These are phyloP conservation scores for Potorous gilbertii DNA, from an alignment of 2,797 vertebrate species.

Conservation along the genomic window DNA sequence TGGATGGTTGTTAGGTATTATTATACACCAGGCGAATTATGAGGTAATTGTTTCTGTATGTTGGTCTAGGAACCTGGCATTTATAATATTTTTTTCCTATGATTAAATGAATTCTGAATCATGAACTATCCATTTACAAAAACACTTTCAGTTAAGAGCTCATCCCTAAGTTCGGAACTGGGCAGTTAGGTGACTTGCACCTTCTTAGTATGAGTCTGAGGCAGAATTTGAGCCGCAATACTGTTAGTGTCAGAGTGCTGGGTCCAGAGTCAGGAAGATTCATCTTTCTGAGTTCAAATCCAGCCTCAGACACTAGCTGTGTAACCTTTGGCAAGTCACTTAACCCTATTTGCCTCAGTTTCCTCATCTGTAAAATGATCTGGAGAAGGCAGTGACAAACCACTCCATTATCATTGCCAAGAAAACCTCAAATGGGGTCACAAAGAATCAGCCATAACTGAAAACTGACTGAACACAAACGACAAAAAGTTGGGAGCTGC, in stretches of 20 bases:
- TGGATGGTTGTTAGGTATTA: not conserved
- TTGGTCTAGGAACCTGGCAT: not conserved
- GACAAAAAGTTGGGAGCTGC: slow-evolving; percentile 34
- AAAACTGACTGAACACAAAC: no score
- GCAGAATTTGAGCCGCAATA: not conserved
- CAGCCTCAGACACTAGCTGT: not conserved
- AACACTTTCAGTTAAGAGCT: not conserved
- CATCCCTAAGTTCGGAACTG: slow-evolving; percentile 13
- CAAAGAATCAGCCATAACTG: no score
- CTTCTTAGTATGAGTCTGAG: not conserved
- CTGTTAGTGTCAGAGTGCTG: not conserved
- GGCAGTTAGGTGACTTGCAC: not conserved
- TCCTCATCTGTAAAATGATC: not conserved
- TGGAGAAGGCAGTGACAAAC: not conserved
- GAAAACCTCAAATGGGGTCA: not conserved
- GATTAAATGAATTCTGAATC: not conserved
- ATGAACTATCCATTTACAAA: not conserved
- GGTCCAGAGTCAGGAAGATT: not conserved
- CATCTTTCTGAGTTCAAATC: not conserved
- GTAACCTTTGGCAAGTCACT: not conserved
- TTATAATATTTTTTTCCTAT: not conserved
- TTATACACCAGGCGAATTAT: not conserved
- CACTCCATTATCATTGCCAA: no score
- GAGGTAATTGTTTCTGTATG: not conserved
- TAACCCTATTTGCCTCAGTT: not conserved